phyloP scores from a whole-genome alignment of 2,888 invertebrate species.

The Abrostola tripartita region DNA sequence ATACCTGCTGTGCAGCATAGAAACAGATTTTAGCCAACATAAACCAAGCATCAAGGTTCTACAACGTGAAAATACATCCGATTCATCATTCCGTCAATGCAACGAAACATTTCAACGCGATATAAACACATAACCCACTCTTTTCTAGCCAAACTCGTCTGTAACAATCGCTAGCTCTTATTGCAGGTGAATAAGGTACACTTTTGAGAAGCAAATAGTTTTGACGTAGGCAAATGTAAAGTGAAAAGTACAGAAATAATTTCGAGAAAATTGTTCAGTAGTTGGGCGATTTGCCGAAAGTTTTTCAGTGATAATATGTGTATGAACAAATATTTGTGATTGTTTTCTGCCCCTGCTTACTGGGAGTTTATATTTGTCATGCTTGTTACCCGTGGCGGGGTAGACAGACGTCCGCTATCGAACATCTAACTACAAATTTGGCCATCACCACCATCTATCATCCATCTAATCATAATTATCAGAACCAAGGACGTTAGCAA shows the following conservation, averaged over 20 bases:
- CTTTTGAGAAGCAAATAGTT: conserved; percentile 6
- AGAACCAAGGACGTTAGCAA: too few species aligned
- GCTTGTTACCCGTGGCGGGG: not conserved
- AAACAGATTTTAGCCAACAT: conserved; percentile 6
- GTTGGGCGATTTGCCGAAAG: conserved; percentile 26
- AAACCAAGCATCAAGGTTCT: conserved; percentile 14
- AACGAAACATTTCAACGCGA: conserved; percentile 18
- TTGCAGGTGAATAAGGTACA: conserved; percentile 12
- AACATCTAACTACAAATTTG: too few species aligned
- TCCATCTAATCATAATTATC: too few species aligned
- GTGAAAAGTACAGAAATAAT: conserved; percentile 44
- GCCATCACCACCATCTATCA: too few species aligned
- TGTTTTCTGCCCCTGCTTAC: conserved; percentile 20
- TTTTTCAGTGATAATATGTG: conserved; percentile 26
- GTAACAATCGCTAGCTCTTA: conserved; percentile 17
- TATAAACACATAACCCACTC: conserved; percentile 34
- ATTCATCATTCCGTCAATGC: conserved; percentile 55
- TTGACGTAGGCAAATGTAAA: conserved; percentile 26
- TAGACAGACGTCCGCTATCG: not conserved
- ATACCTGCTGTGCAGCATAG: not conserved
- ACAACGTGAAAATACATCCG: conserved; percentile 62
- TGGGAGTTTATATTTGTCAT: not conserved
- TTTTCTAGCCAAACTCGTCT: conserved; percentile 36
- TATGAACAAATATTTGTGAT: conserved; percentile 26
- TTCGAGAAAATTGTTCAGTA: conserved; percentile 41